phyloP scores from a whole-genome alignment of 30 jellyfish, hydroid and myxozoan genomes.

The Calvadosia cruxmelitensis region DNA sequence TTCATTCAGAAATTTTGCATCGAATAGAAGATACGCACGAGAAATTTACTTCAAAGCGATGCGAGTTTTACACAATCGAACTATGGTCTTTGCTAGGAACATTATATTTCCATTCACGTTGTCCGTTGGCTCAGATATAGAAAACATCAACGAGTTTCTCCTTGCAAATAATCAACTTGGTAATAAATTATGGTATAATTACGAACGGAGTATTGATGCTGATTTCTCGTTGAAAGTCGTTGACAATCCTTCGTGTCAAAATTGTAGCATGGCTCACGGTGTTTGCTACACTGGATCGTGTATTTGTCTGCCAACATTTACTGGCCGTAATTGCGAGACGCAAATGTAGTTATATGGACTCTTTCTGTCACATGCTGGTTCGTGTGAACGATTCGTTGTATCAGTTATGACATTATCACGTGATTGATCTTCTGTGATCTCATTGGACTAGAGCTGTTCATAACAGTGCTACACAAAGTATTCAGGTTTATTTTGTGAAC shows the following conservation, averaged over 20 bases:
- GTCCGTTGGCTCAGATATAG: conserved; percentile 59
- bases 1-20: conserved; percentile 59
- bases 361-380: too few species aligned
- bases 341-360: too few species aligned
- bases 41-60: conserved; percentile 41
- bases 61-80: conserved; percentile 76
- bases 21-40: conserved; percentile 72
- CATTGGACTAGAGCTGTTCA: too few species aligned
- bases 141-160: conserved; percentile 67
- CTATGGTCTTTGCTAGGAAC: conserved; percentile 68
- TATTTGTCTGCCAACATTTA: conserved; percentile 60
- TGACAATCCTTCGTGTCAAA: conserved; percentile 63
- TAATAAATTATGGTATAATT: conserved; percentile 63
- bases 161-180: conserved; percentile 60
- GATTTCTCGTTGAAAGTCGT: conserved; percentile 62
- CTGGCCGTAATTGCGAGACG: conserved; percentile 80
- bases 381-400: too few species aligned
- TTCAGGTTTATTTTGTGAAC: too few species aligned
- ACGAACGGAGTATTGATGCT: conserved; percentile 62
- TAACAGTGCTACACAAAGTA: too few species aligned
- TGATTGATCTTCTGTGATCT: too few species aligned
- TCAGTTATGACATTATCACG: too few species aligned
- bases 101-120: conserved; percentile 37
- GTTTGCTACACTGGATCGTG: conserved; percentile 89
- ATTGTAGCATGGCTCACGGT: conserved; percentile 76